These are phyloP conservation scores for Sinella curviseta DNA, from an alignment of 1,140 invertebrate genomes.

Conservation along the genomic window DNA sequence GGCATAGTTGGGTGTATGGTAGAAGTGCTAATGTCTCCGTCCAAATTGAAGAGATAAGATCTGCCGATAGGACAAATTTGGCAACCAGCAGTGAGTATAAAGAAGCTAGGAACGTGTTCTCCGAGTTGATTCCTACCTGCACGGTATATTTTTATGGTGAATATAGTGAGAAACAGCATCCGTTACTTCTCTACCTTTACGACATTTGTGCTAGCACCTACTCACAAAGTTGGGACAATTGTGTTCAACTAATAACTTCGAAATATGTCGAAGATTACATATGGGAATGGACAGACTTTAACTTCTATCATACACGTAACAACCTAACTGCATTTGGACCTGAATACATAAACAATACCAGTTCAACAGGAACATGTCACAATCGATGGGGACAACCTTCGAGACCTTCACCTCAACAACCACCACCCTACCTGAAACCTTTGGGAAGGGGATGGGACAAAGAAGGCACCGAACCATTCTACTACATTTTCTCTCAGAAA, in stretches of 20 bases:
- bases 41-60: too few relatives aligned
- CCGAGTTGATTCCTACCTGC: neutral
- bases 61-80: too few relatives aligned
- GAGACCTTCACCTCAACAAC: neutral
- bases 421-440: too few relatives aligned
- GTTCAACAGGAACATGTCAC: neutral
- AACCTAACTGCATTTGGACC: neutral
- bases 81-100: too few relatives aligned
- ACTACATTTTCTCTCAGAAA: neutral
- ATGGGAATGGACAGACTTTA: neutral
- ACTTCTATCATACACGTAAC: neutral
- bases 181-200: neutral
- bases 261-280: neutral
- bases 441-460: too few relatives aligned
- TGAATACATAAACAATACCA: neutral
- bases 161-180: neutral
- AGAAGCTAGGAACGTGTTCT: too few relatives aligned
- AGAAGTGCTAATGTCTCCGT: too few relatives aligned
- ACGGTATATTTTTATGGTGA: neutral
- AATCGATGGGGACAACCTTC: neutral
- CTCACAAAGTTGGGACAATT: neutral
- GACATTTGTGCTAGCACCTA: slow-evolving; percentile 4
- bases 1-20: too few relatives aligned
- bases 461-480: too few relatives aligned
- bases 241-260: neutral